Conservation (phyloP, 2,888 invertebrate genomes). For the Nebria salina region DNA sequence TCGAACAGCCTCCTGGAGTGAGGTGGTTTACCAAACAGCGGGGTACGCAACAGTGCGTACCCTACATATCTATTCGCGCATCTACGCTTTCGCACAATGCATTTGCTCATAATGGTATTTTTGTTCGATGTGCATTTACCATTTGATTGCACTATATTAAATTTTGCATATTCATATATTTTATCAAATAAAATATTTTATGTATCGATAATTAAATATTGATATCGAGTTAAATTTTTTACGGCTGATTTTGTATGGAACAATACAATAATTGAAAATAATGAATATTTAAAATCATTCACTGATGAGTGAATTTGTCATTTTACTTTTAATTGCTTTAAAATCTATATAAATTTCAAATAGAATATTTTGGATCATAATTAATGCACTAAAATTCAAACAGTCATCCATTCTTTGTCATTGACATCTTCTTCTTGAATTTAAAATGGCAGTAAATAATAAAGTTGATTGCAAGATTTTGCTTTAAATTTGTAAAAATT, state of each 20-base stretch:
- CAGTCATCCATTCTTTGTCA: too few species aligned
- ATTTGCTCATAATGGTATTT: conserved; percentile 3
- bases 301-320: neutral
- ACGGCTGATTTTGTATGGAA: neutral
- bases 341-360: too few species aligned
- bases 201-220: neutral
- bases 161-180: neutral
- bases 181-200: neutral
- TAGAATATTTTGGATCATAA: too few species aligned
- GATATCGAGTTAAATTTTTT: neutral
- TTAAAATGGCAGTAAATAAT: too few species aligned
- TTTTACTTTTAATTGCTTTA: neutral
- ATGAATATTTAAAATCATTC: neutral
- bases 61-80: neutral
- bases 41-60: neutral
- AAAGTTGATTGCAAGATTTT: too few species aligned
- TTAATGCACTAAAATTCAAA: too few species aligned
- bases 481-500: too few species aligned
- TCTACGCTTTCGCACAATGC: conserved; percentile 7
- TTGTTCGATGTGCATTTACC: neutral
- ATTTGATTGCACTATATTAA: neutral
- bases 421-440: too few species aligned
- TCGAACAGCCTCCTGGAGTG: conserved; percentile 24
- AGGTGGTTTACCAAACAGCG: neutral
- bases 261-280: neutral